A percentile compares a stretch with the other conserved stretches of the same genome.
These are phyloP conservation scores for Sapajus apella DNA, from an alignment of 2,113 vertebrate species.

Conservation along the genomic window DNA sequence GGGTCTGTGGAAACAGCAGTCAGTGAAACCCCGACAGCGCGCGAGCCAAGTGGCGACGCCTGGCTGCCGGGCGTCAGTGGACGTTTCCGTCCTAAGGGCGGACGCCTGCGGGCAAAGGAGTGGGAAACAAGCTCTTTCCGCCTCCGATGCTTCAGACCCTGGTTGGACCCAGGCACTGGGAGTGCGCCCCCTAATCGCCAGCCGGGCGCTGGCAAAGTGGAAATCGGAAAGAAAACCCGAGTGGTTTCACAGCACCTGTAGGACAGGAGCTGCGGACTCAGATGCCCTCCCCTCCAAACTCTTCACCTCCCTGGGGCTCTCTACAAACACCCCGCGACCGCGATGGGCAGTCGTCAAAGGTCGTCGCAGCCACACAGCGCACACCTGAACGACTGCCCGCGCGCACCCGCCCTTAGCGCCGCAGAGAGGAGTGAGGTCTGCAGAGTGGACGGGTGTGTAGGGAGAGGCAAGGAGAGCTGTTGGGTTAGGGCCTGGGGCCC, in stretches of 20 bases:
- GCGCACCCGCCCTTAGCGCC: background rate
- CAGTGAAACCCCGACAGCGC: background rate
- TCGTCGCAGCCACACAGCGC: background rate
- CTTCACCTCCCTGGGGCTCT: background rate
- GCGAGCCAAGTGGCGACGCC: background rate
- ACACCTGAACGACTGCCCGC: background rate
- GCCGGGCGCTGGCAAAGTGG: background rate
- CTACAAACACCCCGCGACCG: background rate
- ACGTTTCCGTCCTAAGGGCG: background rate
- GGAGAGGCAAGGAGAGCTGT: no score
- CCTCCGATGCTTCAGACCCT: background rate
- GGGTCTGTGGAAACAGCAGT: background rate
- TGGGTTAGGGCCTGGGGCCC: background rate
- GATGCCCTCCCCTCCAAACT: background rate
- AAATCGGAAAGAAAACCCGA: background rate
- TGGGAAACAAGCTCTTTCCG: background rate
- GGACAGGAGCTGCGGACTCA: background rate
- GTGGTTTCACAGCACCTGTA: conserved; percentile 58
- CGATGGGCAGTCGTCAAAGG: background rate
- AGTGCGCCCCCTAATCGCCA: background rate
- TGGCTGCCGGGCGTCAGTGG: fast-evolving
- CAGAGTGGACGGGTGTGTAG: background rate
- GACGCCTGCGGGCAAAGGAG: background rate
- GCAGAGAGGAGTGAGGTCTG: background rate
- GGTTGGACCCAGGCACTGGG: background rate